Evolutionary conservation across 2,797 vertebrate species (phyloP).

Genomic region (Rhincodon typus): DNA sequence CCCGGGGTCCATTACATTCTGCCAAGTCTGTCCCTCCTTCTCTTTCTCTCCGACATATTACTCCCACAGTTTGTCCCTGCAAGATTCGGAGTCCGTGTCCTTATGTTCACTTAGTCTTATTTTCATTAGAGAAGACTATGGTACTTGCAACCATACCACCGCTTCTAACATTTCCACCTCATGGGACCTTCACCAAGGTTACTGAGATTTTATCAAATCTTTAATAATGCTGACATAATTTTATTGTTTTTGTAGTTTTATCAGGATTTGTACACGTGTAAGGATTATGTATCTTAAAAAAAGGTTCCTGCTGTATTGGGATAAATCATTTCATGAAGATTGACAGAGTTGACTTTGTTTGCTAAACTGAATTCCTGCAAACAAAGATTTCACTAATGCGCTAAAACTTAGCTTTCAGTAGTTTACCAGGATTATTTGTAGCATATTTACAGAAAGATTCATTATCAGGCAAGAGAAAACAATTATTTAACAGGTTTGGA

Average conservation of each 20-base stretch:
- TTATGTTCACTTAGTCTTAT: neutral
- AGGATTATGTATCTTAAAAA: neutral
- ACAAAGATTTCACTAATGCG: neutral
- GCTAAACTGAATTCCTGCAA: neutral
- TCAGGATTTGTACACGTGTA: neutral
- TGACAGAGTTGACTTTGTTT: neutral
- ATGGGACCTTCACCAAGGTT: neutral
- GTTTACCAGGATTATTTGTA: neutral
- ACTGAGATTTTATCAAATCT: neutral
- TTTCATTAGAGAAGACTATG: neutral
- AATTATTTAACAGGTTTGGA: neutral
- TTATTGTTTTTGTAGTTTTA: slow-evolving; percentile 8
- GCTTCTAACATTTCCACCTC: neutral
- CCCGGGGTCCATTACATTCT: too few species aligned
- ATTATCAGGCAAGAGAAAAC: neutral
- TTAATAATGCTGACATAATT: neutral
- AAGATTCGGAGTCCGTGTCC: neutral
- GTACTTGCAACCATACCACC: neutral
- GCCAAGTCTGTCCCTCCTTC: too few species aligned
- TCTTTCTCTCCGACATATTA: neutral
- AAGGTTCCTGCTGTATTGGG: neutral
- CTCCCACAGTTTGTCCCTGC: neutral
- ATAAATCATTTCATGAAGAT: neutral
- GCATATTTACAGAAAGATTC: neutral
- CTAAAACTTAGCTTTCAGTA: neutral